These are phyloP conservation scores for Syrista parreyssii DNA, from an alignment of 2,888 invertebrate genomes.

Conservation along the genomic window DNA sequence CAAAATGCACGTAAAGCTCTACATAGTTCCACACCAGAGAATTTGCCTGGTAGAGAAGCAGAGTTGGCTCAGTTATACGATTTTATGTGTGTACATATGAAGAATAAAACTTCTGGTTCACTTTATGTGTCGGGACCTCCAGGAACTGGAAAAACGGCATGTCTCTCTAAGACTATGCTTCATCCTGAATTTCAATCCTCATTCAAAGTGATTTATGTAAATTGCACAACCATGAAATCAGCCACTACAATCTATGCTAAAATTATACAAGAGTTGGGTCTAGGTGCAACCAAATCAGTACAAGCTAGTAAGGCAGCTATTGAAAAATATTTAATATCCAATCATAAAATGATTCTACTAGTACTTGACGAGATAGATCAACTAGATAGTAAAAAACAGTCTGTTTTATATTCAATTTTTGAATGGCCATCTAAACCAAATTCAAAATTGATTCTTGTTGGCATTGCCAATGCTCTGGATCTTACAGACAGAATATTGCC, in stretches of 20 bases:
- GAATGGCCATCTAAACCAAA: slow-evolving; percentile 85
- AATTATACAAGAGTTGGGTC: slow-evolving; percentile 78
- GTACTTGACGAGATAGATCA: slow-evolving; percentile 97
- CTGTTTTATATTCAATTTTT: slow-evolving; percentile 91
- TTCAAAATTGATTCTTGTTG: slow-evolving; percentile 83
- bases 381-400: slow-evolving; percentile 83
- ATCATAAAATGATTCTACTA: slow-evolving; percentile 81
- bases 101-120: slow-evolving; percentile 78
- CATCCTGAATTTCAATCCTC: slow-evolving; percentile 72
- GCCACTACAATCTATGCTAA: slow-evolving; percentile 83
- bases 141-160: slow-evolving; percentile 97
- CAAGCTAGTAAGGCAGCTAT: slow-evolving; percentile 76
- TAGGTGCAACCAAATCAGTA: slow-evolving; percentile 73
- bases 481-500: slow-evolving; percentile 91
- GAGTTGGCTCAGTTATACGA: slow-evolving; percentile 77
- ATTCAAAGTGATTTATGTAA: slow-evolving; percentile 78
- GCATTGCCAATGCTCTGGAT: slow-evolving; percentile 96
- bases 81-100: slow-evolving; percentile 77
- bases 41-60: slow-evolving; percentile 81
- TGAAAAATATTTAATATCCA: slow-evolving; percentile 75
- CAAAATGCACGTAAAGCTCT: slow-evolving; percentile 67
- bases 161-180: slow-evolving; percentile 79
- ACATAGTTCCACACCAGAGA: slow-evolving; percentile 68
- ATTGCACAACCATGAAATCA: slow-evolving; percentile 91
- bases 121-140: slow-evolving; percentile 97